Evolutionary conservation across 2,888 invertebrate genomes (phyloP), one percentile per base, ranked within the genome.

Genomic region (Toxonevra muliebris): DNA sequence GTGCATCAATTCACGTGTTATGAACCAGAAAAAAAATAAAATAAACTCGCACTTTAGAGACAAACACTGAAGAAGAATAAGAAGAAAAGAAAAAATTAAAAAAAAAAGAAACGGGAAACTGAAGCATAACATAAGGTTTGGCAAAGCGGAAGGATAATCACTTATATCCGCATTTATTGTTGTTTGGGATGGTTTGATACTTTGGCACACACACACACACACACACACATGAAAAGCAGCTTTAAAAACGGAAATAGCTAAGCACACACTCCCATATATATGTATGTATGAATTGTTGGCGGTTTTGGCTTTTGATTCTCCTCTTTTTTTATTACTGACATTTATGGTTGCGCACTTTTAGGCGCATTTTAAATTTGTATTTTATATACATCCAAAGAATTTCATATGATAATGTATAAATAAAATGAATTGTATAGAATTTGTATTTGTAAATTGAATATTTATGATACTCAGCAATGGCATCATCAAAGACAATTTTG

Each of bases 231-330:
- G n/a, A 12, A 17, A 3, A 4, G 8, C 48, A 11, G 13, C 45
- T 45, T 10, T 5, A 76, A 74, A 70, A 50, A 64, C 74, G 61
- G 20, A 30, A 68, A 64, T 66, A 66, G 59, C 67, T 65, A 63
- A 71, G 66, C 58, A 67, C 57, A 62, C 66, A 42, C 64, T 68
- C 67, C 61, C 53, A 66, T 63, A 70, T 65, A 61, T 55, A 65
- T 62, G 67, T 74, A 70, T 70, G 71, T 30, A 30, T 2, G 30
- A 4, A 7, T 30, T 30, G 2, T 30, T 30, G 30, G n/a, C n/a
- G n/a, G n/a, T 30, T 30, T 30, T 30, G 2, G 30, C 7, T 30
- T 30, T 30, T 30, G 30, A 4, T 30, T 7, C 30, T 30, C 30
- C 7, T 30, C 3, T 30, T 30, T 30, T 30, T 30, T 30, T 30